A percentile compares a stretch with the other conserved stretches of the same genome.
These are phyloP conservation scores for Carettochelys insculpta DNA, from an alignment of 2,113 vertebrate species.

Conservation along the genomic window DNA sequence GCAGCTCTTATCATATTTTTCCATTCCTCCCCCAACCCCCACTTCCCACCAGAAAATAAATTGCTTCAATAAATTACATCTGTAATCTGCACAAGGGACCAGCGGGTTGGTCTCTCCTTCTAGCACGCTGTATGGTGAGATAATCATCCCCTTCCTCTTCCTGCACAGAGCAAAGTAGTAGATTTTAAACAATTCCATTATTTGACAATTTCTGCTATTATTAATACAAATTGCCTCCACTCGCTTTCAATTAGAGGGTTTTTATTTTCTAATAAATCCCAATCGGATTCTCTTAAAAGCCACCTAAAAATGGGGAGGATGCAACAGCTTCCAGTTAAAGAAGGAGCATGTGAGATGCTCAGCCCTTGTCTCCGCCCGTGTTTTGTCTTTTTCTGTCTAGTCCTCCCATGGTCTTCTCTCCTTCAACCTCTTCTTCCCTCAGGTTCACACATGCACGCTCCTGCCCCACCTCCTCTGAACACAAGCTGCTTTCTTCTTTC, in stretches of 20 bases:
- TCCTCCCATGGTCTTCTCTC: not conserved
- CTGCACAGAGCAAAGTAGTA: constrained; percentile 64
- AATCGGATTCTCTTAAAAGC: constrained; percentile 60
- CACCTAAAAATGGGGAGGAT: constrained; percentile 35
- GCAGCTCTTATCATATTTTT: constrained; percentile 59
- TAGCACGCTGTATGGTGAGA: constrained; percentile 20
- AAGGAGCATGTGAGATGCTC: not conserved
- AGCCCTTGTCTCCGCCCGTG: not conserved
- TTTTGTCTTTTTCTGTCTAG: constrained; percentile 3
- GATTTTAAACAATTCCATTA: constrained; percentile 66
- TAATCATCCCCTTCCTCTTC: constrained; percentile 68
- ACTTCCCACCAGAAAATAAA: constrained; percentile 68
- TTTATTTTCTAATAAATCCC: constrained; percentile 77
- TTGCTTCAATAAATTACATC: constrained; percentile 69
- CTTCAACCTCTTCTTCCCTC: not conserved
- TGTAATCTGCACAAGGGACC: constrained; percentile 64
- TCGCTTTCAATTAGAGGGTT: constrained; percentile 70
- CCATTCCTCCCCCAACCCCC: constrained; percentile 4
- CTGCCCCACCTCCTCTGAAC: not conserved
- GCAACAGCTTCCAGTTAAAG: not conserved
- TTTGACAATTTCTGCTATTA: constrained; percentile 71
- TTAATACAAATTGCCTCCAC: constrained; percentile 74
- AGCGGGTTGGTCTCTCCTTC: constrained; percentile 21
- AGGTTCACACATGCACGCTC: not conserved
- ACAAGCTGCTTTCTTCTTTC: constrained; percentile 8